Conservation (phyloP, 2,113 vertebrate genomes). For the Isurus oxyrinchus region DNA sequence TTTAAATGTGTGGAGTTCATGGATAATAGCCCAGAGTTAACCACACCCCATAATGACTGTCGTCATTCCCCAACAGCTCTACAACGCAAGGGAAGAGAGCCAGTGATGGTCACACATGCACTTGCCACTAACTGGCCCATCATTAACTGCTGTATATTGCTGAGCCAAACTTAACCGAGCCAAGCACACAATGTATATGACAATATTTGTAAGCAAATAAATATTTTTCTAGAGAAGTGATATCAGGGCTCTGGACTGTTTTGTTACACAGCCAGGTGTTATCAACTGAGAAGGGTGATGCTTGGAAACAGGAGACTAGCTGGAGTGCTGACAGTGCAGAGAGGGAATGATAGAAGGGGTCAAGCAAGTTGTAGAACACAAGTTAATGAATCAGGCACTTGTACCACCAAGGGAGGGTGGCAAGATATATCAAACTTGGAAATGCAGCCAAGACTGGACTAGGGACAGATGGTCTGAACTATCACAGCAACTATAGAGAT, state of each 20-base stretch:
- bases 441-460: background rate
- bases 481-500: background rate
- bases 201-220: constrained; percentile 35
- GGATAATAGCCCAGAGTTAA: background rate
- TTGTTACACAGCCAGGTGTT: background rate
- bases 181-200: background rate
- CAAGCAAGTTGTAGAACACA: background rate
- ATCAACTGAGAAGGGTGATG: no score
- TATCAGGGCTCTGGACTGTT: background rate
- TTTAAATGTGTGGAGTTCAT: background rate
- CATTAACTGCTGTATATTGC: background rate
- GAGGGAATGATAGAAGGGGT: background rate
- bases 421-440: background rate
- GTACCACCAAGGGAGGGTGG: background rate
- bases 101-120: background rate
- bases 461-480: background rate
- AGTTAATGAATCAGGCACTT: background rate
- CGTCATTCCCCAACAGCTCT: background rate
- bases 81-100: background rate
- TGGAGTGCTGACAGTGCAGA: background rate
- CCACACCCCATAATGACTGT: background rate
- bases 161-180: background rate
- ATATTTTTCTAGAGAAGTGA: constrained; percentile 33
- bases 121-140: background rate
- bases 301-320: background rate